A percentile compares a stretch with the other conserved stretches of the same genome.
These are phyloP conservation scores for Emys orbicularis DNA, from an alignment of 2,797 vertebrate genomes.

Conservation along the genomic window DNA sequence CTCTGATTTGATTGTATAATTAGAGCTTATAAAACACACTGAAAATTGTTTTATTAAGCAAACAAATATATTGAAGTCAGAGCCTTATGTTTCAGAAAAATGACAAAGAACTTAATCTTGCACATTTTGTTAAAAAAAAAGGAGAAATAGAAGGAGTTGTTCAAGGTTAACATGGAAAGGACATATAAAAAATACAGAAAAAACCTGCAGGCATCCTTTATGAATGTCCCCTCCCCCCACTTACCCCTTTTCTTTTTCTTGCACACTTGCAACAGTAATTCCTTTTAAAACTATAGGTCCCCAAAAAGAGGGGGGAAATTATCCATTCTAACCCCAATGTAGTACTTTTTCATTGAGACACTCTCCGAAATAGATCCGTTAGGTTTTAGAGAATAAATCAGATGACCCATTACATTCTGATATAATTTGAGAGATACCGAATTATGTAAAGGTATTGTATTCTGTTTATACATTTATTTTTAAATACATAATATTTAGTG, in stretches of 20 bases:
- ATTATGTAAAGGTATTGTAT: neutral
- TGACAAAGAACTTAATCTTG: neutral
- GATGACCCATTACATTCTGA: slow-evolving; percentile 9
- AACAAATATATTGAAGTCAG: neutral
- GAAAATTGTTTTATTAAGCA: neutral
- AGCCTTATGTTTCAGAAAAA: neutral
- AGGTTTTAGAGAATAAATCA: slow-evolving; percentile 43
- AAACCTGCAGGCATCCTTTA: neutral
- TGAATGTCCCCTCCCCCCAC: neutral
- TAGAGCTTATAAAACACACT: neutral
- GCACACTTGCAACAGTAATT: neutral
- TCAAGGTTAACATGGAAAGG: neutral
- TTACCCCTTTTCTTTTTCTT: neutral
- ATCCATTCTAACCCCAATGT: neutral
- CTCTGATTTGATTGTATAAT: neutral
- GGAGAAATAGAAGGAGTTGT: neutral
- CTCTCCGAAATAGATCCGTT: slow-evolving; percentile 20
- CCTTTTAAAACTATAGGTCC: neutral
- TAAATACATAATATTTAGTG: neutral
- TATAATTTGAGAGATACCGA: slow-evolving; percentile 9
- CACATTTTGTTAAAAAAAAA: neutral
- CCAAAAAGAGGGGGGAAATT: neutral
- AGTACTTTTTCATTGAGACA: neutral
- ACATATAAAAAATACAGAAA: neutral
- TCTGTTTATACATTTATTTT: slow-evolving; percentile 25